These are phyloP conservation scores for Craterocephalus amniculus DNA, from an alignment of 2,797 vertebrate species.

Conservation along the genomic window DNA sequence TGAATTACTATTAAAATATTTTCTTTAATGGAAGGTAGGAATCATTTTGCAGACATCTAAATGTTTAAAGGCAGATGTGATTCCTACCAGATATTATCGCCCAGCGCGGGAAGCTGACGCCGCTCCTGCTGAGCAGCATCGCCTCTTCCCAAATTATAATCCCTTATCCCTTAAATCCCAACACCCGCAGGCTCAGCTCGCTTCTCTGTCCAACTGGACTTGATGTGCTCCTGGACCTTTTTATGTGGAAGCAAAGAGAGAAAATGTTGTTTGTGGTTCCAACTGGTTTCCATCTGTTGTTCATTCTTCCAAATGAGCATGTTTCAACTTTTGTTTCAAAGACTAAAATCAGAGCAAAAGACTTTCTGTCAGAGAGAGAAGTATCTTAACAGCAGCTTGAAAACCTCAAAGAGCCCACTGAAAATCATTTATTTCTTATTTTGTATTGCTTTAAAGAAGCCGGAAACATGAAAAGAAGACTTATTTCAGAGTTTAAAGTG, in stretches of 20 bases:
- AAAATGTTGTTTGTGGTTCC: neutral
- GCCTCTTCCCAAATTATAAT: neutral
- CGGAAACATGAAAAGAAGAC: neutral
- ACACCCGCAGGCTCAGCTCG: neutral
- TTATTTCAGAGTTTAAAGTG: neutral
- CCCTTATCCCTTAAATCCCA: constrained; percentile 2
- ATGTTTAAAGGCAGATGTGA: no score
- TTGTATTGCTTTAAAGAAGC: neutral
- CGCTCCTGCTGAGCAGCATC: neutral
- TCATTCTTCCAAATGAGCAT: neutral
- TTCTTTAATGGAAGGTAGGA: no score
- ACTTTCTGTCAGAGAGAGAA: neutral
- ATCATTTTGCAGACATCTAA: no score
- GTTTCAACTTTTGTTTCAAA: neutral
- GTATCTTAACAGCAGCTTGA: neutral
- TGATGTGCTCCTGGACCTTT: neutral
- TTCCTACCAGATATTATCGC: no score
- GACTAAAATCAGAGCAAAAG: neutral
- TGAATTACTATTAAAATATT: no score
- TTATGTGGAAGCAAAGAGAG: neutral
- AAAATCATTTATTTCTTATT: neutral
- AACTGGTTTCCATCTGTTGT: neutral
- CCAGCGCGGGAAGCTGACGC: neutral
- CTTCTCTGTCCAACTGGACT: neutral
- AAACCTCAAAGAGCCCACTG: neutral